A percentile compares a stretch with the other conserved stretches of the same genome.
phyloP scores from a whole-genome alignment of 2,888 invertebrate species.

The Thera obeliscata region DNA sequence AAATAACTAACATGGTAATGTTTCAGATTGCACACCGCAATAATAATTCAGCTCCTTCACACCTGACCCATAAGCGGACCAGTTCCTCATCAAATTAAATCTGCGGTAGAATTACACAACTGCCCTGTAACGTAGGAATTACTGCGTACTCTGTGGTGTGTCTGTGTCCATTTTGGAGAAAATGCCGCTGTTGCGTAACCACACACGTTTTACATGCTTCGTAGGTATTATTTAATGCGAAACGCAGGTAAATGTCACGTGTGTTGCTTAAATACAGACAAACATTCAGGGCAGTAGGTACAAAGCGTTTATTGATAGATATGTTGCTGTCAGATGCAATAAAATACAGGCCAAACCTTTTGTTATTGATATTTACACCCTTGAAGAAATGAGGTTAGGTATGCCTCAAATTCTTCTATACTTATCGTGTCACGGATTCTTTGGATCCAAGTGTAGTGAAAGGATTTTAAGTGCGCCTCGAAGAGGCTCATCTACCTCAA shows the following conservation, averaged over 20 bases:
- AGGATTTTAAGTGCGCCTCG: no score
- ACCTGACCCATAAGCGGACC: conserved; percentile 38
- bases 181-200: conserved; percentile 58
- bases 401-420: no score
- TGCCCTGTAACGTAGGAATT: conserved; percentile 18
- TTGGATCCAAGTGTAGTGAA: no score
- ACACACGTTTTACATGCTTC: conserved; percentile 44
- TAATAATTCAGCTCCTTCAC: conserved; percentile 22
- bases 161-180: conserved; percentile 59
- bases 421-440: no score
- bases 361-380: no score
- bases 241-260: conserved; percentile 35
- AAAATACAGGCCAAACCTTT: no score
- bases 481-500: no score
- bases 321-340: neutral
- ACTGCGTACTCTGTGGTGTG: conserved; percentile 20
- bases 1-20: conserved; percentile 2
- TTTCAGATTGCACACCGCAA: conserved; percentile 19
- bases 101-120: conserved; percentile 40
- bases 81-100: conserved; percentile 58
- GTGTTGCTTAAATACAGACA: conserved; percentile 20
- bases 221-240: conserved; percentile 28
- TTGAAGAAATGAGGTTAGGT: no score
- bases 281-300: conserved; percentile 30
- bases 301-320: neutral